Conservation (phyloP, 2,888 invertebrate species). For the Bembecia ichneumoniformis region DNA sequence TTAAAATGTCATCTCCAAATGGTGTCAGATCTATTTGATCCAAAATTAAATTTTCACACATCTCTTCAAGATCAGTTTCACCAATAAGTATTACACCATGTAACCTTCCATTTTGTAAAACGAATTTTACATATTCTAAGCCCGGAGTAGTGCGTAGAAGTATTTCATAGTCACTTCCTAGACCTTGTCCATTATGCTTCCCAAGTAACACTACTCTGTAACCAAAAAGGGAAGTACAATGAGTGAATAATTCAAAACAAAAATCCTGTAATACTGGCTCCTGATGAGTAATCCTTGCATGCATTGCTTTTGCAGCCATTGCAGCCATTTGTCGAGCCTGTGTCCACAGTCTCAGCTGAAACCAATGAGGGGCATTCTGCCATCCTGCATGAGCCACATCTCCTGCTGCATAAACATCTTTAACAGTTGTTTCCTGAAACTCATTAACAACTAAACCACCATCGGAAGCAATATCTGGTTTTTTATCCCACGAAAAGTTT, state of each 20-base stretch:
- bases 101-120: slow-evolving; percentile 85
- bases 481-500: slow-evolving; percentile 67
- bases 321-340: slow-evolving; percentile 98
- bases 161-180: slow-evolving; percentile 86
- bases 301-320: slow-evolving; percentile 94
- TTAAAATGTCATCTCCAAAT: slow-evolving; percentile 92
- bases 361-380: slow-evolving; percentile 86
- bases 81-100: slow-evolving; percentile 97
- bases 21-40: slow-evolving; percentile 91
- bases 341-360: slow-evolving; percentile 97
- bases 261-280: slow-evolving; percentile 85
- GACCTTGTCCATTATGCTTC: slow-evolving; percentile 91
- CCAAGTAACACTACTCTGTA: slow-evolving; percentile 94
- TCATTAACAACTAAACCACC: slow-evolving; percentile 90
- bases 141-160: slow-evolving; percentile 87
- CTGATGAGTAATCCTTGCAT: slow-evolving; percentile 72
- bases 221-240: slow-evolving; percentile 95
- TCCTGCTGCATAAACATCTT: slow-evolving; percentile 92
- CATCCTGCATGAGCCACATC: slow-evolving; percentile 92
- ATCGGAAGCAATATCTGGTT: slow-evolving; percentile 74
- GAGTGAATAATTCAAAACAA: slow-evolving; percentile 97
- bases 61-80: slow-evolving; percentile 97
- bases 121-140: slow-evolving; percentile 88
- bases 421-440: slow-evolving; percentile 84
- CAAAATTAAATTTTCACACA: slow-evolving; percentile 96